Conservation (phyloP, 2,113 vertebrate species). For the Tachycineta bicolor region DNA sequence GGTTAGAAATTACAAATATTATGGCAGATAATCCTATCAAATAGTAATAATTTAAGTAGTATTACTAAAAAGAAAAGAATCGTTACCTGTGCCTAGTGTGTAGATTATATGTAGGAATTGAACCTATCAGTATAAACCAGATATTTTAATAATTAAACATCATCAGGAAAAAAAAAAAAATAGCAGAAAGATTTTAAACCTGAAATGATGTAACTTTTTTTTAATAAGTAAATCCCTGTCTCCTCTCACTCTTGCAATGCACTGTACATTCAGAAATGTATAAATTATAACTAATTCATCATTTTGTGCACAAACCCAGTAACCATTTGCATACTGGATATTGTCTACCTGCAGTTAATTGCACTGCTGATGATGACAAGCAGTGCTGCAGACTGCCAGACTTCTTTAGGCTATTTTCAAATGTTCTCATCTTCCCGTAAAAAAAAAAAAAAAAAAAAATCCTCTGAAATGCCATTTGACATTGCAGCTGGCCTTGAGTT, state of each 20-base stretch:
- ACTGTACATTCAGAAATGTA: not conserved
- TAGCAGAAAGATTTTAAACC: not conserved
- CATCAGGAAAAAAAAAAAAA: not conserved
- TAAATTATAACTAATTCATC: not conserved
- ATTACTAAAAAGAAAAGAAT: not conserved
- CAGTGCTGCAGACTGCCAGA: not conserved
- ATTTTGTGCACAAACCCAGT: not conserved
- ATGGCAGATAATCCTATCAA: not conserved
- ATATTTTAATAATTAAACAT: not conserved
- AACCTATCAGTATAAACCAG: not conserved
- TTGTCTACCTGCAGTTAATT: not conserved
- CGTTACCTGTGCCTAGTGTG: not conserved
- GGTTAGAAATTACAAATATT: not conserved
- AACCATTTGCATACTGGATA: not conserved
- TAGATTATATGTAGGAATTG: not conserved
- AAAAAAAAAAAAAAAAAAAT: not conserved
- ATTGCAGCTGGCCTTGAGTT: slow-evolving; percentile 1
- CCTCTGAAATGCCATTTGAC: not conserved
- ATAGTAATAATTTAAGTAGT: not conserved
- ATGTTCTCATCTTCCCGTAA: not conserved
- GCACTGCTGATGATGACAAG: not conserved
- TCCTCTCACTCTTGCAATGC: not conserved
- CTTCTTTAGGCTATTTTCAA: not conserved
- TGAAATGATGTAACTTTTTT: not conserved
- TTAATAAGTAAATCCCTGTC: not conserved